phyloP scores from a whole-genome alignment of 2,797 vertebrate species.

The Lepus oiostolus region DNA sequence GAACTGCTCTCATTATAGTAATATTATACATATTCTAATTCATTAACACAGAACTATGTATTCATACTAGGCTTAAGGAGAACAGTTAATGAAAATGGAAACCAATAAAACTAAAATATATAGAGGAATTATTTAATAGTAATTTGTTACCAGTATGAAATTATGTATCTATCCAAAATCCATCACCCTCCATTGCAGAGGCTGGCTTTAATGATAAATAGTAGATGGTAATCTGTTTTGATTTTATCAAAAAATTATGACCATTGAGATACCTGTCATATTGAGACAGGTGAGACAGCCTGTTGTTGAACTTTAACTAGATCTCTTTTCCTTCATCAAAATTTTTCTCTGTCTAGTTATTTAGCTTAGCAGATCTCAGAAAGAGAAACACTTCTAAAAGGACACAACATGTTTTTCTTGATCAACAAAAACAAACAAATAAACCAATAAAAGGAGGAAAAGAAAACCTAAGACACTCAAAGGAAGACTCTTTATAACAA shows the following conservation, averaged over 20 bases:
- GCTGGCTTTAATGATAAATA: not conserved
- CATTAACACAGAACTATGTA: not conserved
- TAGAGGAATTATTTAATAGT: not conserved
- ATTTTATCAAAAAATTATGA: not conserved
- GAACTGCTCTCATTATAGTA: not conserved
- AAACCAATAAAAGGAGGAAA: not conserved
- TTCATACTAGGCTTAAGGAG: not conserved
- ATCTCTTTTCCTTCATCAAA: not conserved
- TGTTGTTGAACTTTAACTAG: not conserved
- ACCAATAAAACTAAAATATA: not conserved
- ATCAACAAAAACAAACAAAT: conserved; percentile 35
- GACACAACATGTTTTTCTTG: not conserved
- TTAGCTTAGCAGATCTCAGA: conserved; percentile 1
- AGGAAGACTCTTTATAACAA: conserved; percentile 76
- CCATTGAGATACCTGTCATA: not conserved
- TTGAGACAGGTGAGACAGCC: not conserved
- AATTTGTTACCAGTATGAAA: not conserved
- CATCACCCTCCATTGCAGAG: not conserved
- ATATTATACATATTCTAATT: not conserved
- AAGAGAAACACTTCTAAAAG: not conserved
- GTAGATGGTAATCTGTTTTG: not conserved
- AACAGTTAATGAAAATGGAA: not conserved
- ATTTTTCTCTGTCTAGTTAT: not conserved
- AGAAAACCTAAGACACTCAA: conserved; percentile 52
- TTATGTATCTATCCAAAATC: not conserved